Evolutionary conservation across 2,113 vertebrate species (phyloP).

Genomic region (Myotis lucifugus): DNA sequence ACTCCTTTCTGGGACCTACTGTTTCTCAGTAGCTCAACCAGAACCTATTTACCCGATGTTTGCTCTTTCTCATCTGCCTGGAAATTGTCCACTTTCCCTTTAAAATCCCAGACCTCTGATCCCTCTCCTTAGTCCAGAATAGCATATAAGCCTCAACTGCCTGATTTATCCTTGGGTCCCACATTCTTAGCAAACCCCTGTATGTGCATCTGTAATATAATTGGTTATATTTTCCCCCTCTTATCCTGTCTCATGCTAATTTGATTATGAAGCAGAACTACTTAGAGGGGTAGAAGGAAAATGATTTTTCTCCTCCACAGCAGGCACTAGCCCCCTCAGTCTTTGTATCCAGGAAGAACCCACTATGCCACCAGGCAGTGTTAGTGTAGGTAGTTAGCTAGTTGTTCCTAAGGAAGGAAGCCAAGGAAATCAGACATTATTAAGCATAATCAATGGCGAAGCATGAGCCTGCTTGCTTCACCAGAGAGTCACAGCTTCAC

Average conservation of each 20-base stretch:
- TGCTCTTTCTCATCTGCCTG: neutral
- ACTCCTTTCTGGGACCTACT: neutral
- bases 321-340: neutral
- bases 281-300: neutral
- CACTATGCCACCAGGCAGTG: accelerated
- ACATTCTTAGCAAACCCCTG: neutral
- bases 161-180: neutral
- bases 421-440: neutral
- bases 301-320: neutral
- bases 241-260: neutral
- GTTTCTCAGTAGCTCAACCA: neutral
- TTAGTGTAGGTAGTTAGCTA: neutral
- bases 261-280: neutral
- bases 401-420: neutral
- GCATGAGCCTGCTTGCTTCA: neutral
- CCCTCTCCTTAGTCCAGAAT: neutral
- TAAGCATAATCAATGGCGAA: neutral
- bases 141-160: neutral
- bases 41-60: neutral
- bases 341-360: neutral
- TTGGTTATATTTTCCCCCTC: neutral
- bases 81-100: neutral
- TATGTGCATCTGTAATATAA: neutral
- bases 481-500: too few species aligned
- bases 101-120: neutral